Percentiles rank a stretch among this genome's conserved stretches.
Conservation (phyloP, 2,888 invertebrate species). For the Calameuta filiformis region DNA sequence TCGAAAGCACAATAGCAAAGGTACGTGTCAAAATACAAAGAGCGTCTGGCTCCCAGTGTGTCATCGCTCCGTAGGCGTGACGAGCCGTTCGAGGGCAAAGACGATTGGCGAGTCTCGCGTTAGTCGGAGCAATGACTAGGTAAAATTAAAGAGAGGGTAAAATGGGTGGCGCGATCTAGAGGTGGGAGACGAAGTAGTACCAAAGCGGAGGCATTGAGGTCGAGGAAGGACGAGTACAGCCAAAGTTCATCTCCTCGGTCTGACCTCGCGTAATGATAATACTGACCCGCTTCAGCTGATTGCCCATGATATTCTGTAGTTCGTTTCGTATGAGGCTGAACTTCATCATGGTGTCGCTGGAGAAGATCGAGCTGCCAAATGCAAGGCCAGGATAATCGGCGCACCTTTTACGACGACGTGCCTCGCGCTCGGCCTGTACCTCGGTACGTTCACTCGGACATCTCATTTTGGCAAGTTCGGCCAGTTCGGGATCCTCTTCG, state of each 20-base stretch:
- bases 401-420: conserved; percentile 80
- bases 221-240: not conserved
- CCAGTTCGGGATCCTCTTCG: conserved; percentile 82
- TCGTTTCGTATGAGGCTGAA: conserved; percentile 97
- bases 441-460: conserved; percentile 92
- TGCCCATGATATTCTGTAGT: conserved; percentile 96
- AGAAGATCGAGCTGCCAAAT: conserved; percentile 92
- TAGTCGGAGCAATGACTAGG: not conserved
- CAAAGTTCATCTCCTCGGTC: not conserved
- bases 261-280: conserved; percentile 24
- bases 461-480: conserved; percentile 84
- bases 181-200: not conserved
- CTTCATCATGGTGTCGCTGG: conserved; percentile 97
- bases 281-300: conserved; percentile 96
- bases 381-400: conserved; percentile 93
- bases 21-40: not conserved
- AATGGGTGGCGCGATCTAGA: not conserved
- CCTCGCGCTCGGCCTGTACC: conserved; percentile 86
- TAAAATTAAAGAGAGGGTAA: not conserved
- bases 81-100: not conserved
- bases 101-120: not conserved
- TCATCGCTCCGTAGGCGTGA: not conserved
- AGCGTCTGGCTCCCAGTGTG: not conserved
- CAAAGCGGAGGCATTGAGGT: not conserved
- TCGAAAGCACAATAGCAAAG: not conserved